Evolutionary conservation across 2,797 vertebrate species (phyloP).

Genomic region (Sparidentex hasta): DNA sequence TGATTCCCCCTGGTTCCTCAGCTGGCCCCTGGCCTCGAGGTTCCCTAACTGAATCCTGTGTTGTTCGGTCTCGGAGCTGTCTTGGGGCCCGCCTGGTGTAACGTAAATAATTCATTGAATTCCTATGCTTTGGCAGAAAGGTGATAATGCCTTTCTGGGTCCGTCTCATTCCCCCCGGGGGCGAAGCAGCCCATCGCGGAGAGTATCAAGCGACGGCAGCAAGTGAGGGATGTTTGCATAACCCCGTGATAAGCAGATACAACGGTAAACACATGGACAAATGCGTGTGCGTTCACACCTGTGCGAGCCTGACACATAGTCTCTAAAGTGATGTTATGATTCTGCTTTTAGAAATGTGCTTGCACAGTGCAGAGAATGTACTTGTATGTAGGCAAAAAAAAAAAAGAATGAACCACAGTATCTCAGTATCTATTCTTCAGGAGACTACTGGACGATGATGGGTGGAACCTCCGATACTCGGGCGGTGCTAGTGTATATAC

Average conservation of each 20-base stretch:
- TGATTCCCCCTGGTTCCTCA: constrained; percentile 56
- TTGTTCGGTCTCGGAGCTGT: constrained; percentile 58
- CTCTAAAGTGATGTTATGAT: no score
- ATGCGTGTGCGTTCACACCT: not conserved
- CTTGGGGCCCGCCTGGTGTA: constrained; percentile 64
- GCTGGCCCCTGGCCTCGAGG: constrained; percentile 67
- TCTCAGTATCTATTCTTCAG: no score
- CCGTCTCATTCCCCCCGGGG: constrained; percentile 71
- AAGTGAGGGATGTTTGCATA: constrained; percentile 61
- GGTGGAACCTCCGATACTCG: no score
- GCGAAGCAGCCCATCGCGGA: constrained; percentile 46
- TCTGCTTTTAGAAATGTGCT: no score
- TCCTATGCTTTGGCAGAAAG: constrained; percentile 78
- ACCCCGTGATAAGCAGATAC: constrained; percentile 49
- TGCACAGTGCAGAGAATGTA: no score
- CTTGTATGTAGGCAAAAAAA: no score
- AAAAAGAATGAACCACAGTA: no score
- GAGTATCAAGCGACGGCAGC: constrained; percentile 45
- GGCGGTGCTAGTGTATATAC: no score
- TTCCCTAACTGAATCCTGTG: constrained; percentile 72
- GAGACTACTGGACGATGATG: no score
- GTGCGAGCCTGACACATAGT: no score
- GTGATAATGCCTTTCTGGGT: constrained; percentile 83
- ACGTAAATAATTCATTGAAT: constrained; percentile 83
- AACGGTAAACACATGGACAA: constrained; percentile 37